These are phyloP conservation scores for Hippoglossus stenolepis DNA, from an alignment of 2,113 vertebrate species.

Conservation along the genomic window DNA sequence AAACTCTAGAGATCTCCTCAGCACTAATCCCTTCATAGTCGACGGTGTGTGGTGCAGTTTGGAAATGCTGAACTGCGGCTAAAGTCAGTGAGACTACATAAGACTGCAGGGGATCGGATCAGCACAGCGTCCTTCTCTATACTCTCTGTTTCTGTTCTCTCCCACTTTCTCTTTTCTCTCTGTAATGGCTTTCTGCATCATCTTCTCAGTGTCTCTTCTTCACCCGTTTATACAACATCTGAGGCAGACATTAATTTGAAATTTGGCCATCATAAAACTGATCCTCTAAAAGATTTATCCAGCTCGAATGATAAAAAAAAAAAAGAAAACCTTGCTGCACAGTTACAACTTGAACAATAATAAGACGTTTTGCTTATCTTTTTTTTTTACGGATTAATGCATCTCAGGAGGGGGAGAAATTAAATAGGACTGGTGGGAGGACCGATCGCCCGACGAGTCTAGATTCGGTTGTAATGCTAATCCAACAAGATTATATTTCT, in stretches of 20 bases:
- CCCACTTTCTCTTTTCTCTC: neutral
- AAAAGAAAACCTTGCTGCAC: neutral
- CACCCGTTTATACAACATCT: neutral
- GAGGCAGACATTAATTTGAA: neutral
- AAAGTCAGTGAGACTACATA: slow-evolving; percentile 3
- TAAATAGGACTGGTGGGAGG: neutral
- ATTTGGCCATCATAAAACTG: slow-evolving; percentile 9
- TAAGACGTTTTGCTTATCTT: neutral
- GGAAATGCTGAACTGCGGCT: slow-evolving; percentile 2
- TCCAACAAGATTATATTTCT: too few relatives aligned
- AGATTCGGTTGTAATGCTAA: neutral
- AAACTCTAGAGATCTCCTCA: slow-evolving; percentile 1
- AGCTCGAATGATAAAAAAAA: neutral
- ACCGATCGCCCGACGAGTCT: too few relatives aligned
- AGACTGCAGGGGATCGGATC: neutral
- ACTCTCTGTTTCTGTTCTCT: neutral
- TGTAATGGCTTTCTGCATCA: neutral
- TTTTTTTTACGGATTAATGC: neutral
- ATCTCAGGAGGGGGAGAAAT: neutral
- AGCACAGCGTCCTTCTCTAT: neutral
- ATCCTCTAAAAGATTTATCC: slow-evolving; percentile 6
- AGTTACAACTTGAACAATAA: neutral
- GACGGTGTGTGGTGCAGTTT: slow-evolving; percentile 1
- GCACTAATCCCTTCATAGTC: neutral
- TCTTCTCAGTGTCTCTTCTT: neutral